phyloP scores from a whole-genome alignment of 2,888 invertebrate species.

The Dicycla oo region DNA sequence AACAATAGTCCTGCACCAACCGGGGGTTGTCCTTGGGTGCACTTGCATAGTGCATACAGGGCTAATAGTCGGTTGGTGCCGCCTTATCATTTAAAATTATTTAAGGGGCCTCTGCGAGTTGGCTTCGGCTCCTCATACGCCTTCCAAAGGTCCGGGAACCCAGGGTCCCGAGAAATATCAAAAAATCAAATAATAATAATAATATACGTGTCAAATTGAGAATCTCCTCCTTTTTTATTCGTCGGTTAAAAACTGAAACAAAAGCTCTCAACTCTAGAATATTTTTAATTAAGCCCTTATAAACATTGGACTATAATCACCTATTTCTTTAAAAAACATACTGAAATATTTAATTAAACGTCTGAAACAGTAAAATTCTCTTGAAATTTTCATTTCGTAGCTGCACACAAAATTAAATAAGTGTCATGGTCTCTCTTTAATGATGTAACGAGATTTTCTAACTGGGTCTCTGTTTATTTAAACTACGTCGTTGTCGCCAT shows the following conservation, averaged over 20 bases:
- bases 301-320: not conserved
- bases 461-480: constrained; percentile 51
- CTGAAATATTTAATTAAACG: constrained; percentile 70
- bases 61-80: too few species aligned
- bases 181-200: too few species aligned
- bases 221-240: too few species aligned
- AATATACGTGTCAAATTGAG: too few species aligned
- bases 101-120: too few species aligned
- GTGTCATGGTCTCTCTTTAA: constrained; percentile 63
- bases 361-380: constrained; percentile 67
- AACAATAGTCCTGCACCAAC: too few species aligned
- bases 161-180: too few species aligned
- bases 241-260: not conserved
- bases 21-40: too few species aligned
- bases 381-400: constrained; percentile 68
- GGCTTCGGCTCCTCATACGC: too few species aligned
- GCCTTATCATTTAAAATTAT: too few species aligned
- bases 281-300: constrained; percentile 14
- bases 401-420: constrained; percentile 69
- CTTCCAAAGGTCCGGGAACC: too few species aligned
- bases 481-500: constrained; percentile 34
- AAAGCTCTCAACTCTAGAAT: constrained; percentile 4
- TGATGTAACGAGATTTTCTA: constrained; percentile 64
- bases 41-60: too few species aligned
- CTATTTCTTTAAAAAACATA: constrained; percentile 42